Evolutionary conservation across 2,888 invertebrate species (phyloP).

Genomic region (Tenthredo mesomela): DNA sequence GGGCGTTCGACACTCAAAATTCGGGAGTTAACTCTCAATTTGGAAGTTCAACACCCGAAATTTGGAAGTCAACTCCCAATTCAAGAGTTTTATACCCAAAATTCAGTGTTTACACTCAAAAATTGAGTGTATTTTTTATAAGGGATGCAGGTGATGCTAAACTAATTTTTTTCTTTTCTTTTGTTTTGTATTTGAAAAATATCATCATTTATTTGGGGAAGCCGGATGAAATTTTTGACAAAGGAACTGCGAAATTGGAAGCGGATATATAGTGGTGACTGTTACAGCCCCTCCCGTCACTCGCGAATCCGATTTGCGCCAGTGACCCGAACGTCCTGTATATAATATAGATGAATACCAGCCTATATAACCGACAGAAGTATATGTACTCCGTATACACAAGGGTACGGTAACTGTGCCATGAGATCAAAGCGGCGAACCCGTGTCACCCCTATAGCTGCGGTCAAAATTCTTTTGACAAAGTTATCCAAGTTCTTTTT

Average conservation of each 20-base stretch:
- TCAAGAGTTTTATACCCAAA: no score
- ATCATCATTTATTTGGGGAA: neutral
- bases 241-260: conserved; percentile 24
- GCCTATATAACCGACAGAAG: neutral
- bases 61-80: no score
- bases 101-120: no score
- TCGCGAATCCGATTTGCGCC: neutral
- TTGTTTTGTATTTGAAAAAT: neutral
- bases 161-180: neutral
- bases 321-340: neutral
- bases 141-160: neutral
- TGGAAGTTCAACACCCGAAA: no score
- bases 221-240: neutral
- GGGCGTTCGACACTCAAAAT: no score
- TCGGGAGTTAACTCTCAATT: no score
- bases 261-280: neutral
- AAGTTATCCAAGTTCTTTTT: conserved; percentile 23
- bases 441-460: conserved; percentile 18
- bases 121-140: no score
- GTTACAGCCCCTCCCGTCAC: neutral
- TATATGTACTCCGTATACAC: neutral
- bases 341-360: conserved; percentile 5
- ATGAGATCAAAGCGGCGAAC: conserved; percentile 34
- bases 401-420: neutral
- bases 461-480: conserved; percentile 38